phyloP scores from a whole-genome alignment of 2,113 vertebrate genomes.

The Dipodomys ordii region DNA sequence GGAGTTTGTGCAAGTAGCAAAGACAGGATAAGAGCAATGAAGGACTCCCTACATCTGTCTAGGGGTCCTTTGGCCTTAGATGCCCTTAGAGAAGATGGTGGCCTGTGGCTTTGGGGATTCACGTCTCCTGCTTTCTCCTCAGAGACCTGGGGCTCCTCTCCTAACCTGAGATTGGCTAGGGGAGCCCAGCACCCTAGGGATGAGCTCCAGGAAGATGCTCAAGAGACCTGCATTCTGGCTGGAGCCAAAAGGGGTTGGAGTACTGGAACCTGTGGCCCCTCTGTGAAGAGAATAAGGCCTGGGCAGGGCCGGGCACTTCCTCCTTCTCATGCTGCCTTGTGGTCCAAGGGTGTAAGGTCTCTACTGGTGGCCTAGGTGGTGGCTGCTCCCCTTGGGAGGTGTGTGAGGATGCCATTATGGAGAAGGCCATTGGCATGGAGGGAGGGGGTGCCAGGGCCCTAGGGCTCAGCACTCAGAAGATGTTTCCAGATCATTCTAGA shows the following conservation, averaged over 20 bases:
- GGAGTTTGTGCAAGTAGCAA: neutral
- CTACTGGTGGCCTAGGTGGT: neutral
- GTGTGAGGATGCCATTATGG: neutral
- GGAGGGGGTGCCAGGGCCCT: too few species aligned
- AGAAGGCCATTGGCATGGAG: neutral
- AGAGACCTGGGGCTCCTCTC: neutral
- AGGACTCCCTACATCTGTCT: neutral
- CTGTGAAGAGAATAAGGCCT: neutral
- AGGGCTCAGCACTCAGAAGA: neutral
- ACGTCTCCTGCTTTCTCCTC: neutral
- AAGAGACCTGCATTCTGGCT: neutral
- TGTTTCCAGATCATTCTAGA: neutral
- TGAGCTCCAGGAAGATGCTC: neutral
- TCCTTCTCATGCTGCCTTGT: fast-evolving
- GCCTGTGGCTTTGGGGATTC: neutral
- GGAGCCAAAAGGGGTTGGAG: neutral
- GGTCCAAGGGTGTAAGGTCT: fast-evolving
- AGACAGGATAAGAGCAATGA: neutral
- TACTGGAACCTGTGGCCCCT: too few species aligned
- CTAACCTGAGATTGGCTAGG: neutral
- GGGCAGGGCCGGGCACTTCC: neutral
- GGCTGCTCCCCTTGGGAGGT: neutral
- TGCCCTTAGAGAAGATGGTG: neutral
- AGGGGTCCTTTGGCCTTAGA: neutral
- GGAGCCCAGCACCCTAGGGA: neutral